These are phyloP conservation scores for Perizoma flavofasciatum DNA, from an alignment of 2,888 invertebrate species.

Conservation along the genomic window DNA sequence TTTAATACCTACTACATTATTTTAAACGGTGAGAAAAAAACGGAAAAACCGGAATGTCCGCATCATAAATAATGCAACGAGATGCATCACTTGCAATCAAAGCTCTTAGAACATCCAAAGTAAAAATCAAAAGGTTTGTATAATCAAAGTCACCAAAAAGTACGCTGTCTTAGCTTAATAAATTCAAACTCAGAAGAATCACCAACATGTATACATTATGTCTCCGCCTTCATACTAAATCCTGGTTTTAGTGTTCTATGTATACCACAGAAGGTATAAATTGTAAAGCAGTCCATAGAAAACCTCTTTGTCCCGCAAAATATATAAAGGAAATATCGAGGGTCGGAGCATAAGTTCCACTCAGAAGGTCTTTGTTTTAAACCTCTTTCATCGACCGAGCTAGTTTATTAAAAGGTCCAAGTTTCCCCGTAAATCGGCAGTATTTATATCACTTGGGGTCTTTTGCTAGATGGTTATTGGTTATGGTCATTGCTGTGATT, in stretches of 20 bases:
- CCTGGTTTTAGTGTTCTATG: not conserved
- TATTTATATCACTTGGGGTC: conserved; percentile 47
- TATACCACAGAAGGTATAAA: conserved; percentile 9
- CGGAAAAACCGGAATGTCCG: too few species aligned
- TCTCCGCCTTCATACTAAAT: too few species aligned
- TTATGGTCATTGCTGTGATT: conserved; percentile 36
- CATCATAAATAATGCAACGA: too few species aligned
- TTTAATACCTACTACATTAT: too few species aligned
- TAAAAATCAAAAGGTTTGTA: too few species aligned
- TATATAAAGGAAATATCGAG: conserved; percentile 47
- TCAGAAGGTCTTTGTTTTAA: conserved; percentile 55
- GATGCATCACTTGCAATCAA: too few species aligned
- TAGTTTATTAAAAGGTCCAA: conserved; percentile 55
- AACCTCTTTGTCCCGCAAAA: conserved; percentile 22
- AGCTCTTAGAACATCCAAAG: too few species aligned
- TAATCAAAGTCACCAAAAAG: too few species aligned
- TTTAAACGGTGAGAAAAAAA: too few species aligned
- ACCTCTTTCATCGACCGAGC: conserved; percentile 49
- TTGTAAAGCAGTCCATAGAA: conserved; percentile 13
- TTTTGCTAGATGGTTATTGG: conserved; percentile 36
- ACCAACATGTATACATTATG: too few species aligned
- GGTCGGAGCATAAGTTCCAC: conserved; percentile 56
- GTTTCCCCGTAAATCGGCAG: conserved; percentile 47
- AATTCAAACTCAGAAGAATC: too few species aligned
- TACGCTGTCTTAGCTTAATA: too few species aligned